phyloP scores from a whole-genome alignment of 1,140 invertebrate species.

The Leptinotarsa texana region DNA sequence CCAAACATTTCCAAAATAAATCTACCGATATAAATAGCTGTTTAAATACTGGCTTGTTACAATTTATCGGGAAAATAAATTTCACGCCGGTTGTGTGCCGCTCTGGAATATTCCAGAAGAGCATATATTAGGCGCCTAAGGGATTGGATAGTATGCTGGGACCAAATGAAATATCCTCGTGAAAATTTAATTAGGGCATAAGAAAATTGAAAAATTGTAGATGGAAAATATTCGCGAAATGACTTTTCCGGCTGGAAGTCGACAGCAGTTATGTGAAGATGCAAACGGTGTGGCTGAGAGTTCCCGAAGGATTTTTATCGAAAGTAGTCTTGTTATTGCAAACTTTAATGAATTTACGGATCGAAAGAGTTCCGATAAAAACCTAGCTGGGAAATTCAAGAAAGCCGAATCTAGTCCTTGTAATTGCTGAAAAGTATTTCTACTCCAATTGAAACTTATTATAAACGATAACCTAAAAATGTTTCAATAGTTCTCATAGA shows the following conservation, averaged over 20 bases:
- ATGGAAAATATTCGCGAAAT: not conserved
- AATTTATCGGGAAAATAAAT: constrained; percentile 22
- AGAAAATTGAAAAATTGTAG: not conserved
- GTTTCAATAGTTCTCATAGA: too few relatives aligned
- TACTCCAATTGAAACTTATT: too few relatives aligned
- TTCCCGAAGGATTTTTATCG: not conserved
- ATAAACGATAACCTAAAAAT: too few relatives aligned
- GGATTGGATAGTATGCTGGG: not conserved
- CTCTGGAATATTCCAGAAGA: not conserved
- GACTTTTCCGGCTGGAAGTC: not conserved
- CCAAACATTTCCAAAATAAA: constrained; percentile 6
- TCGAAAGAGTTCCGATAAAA: too few relatives aligned
- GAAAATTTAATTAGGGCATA: not conserved
- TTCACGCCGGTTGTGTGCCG: not conserved
- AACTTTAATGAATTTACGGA: too few relatives aligned
- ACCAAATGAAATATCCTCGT: not conserved
- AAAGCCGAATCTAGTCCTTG: too few relatives aligned
- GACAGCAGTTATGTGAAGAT: not conserved
- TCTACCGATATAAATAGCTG: constrained; percentile 7
- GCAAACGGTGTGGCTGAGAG: not conserved
- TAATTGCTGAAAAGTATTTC: too few relatives aligned
- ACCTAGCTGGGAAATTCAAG: too few relatives aligned
- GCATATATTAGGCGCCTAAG: constrained; percentile 1
- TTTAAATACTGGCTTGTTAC: constrained; percentile 7
- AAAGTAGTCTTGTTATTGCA: too few relatives aligned